These are phyloP conservation scores for Zygogramma bicolorata DNA, from an alignment of 2,888 invertebrate species.

Conservation along the genomic window DNA sequence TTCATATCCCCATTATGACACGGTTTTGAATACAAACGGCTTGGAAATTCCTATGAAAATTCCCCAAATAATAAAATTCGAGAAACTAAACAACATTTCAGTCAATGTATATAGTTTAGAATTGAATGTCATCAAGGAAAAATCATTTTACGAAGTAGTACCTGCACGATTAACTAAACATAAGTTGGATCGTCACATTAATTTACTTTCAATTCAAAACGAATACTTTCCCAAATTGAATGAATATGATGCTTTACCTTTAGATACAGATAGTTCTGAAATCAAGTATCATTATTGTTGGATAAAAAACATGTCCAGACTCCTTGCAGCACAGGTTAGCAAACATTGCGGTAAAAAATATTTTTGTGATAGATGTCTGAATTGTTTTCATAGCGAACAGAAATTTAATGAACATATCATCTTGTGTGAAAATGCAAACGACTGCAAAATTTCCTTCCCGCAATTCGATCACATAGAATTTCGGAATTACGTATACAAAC, in stretches of 20 bases:
- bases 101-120: constrained; percentile 15
- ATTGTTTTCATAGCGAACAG: constrained; percentile 38
- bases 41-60: constrained; percentile 13
- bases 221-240: constrained; percentile 11
- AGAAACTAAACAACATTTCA: constrained; percentile 20
- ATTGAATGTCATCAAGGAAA: neutral
- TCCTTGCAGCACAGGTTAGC: neutral
- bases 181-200: constrained; percentile 13
- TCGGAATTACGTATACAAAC: constrained; percentile 17
- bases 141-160: neutral
- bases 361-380: constrained; percentile 43
- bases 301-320: constrained; percentile 8
- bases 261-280: neutral
- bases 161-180: constrained; percentile 4
- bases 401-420: constrained; percentile 19
- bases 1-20: neutral
- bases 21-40: neutral
- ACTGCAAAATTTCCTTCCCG: constrained; percentile 27
- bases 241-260: neutral
- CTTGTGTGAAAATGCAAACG: constrained; percentile 19
- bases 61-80: constrained; percentile 28
- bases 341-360: constrained; percentile 21
- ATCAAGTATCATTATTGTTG: constrained; percentile 15
- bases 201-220: constrained; percentile 24
- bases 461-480: constrained; percentile 9